These are phyloP conservation scores for Odontocerum albicorne DNA, from an alignment of 2,888 invertebrate genomes.

Conservation along the genomic window DNA sequence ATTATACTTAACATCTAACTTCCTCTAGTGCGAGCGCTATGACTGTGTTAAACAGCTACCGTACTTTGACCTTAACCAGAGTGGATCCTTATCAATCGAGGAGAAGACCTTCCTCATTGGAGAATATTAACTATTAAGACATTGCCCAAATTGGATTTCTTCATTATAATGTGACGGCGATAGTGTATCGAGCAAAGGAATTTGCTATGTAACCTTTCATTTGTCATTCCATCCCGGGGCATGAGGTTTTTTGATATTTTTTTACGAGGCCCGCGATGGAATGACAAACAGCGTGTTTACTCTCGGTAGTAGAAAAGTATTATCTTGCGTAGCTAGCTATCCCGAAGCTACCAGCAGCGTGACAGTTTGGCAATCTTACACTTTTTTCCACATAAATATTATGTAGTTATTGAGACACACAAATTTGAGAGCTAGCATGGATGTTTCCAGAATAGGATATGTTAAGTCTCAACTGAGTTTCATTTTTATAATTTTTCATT, in stretches of 20 bases:
- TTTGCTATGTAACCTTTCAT: background rate
- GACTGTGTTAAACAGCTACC: slow-evolving; percentile 1
- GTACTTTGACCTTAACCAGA: slow-evolving; percentile 13
- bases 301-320: background rate
- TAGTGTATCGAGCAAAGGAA: background rate
- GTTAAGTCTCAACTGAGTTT: slow-evolving; percentile 35
- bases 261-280: background rate
- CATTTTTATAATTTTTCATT: slow-evolving; percentile 29
- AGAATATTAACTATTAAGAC: slow-evolving; percentile 22
- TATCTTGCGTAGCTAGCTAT: slow-evolving; percentile 2
- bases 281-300: background rate
- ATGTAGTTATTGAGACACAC: slow-evolving; percentile 31
- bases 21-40: slow-evolving; percentile 11
- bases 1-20: slow-evolving; percentile 23
- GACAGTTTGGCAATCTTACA: slow-evolving; percentile 30
- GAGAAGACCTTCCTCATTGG: slow-evolving; percentile 24
- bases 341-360: slow-evolving; percentile 5
- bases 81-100: slow-evolving; percentile 12
- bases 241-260: background rate
- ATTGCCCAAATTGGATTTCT: slow-evolving; percentile 25
- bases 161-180: slow-evolving; percentile 6
- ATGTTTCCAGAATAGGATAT: slow-evolving; percentile 34
- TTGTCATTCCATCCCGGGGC: background rate
- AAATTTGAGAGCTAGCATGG: slow-evolving; percentile 27
- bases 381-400: slow-evolving; percentile 34